Evolutionary conservation across 2,888 invertebrate species (phyloP), one percentile per base, ranked within the genome.

Genomic region (Rhagium mordax): DNA sequence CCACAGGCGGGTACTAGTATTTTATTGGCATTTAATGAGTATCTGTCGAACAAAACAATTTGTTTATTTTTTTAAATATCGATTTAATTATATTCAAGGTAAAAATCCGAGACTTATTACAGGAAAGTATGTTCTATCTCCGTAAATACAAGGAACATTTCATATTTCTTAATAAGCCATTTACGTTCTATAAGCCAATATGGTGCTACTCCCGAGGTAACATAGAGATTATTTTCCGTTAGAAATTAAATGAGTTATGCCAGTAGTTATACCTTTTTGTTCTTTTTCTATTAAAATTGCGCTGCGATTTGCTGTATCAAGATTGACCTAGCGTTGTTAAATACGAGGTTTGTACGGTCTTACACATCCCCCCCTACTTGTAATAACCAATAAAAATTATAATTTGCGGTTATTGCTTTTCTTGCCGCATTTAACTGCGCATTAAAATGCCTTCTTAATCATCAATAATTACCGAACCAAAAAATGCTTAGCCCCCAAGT

Each of bases 221-320:
- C 70, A 60, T 53, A 77, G 72, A 76, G 76, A 48, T 74, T 74
- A 79, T 49, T 78, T 72, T 81, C 79, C 79, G 76, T 78, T 76
- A 77, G 74, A 75, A 75, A 74, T 72, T 73, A 80, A 81, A 81
- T 81, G 80, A 81, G 80, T 79, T 81, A 81, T 77, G 78, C 75
- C 72, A 74, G 78, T 74, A 77, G 72, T 75, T 72, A 64, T 70
- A 70, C 71, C 68, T 78, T 78, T 80, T 78, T 73, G 57, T 75
- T 75, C 75, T 79, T 78, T 79, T 79, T 79, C 76, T 79, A 77
- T 79, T 79, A 81, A 82, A 81, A 81, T 82, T 81, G 78, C 80
- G 67, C 71, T 72, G 76, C 78, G 74, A 77, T 78, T 78, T 76
- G 77, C 79, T 72, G 75, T 81, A 81, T 81, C 81, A 79, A 79